Evolutionary conservation across 2,888 invertebrate genomes (phyloP).

Genomic region (Beris morrisii): DNA sequence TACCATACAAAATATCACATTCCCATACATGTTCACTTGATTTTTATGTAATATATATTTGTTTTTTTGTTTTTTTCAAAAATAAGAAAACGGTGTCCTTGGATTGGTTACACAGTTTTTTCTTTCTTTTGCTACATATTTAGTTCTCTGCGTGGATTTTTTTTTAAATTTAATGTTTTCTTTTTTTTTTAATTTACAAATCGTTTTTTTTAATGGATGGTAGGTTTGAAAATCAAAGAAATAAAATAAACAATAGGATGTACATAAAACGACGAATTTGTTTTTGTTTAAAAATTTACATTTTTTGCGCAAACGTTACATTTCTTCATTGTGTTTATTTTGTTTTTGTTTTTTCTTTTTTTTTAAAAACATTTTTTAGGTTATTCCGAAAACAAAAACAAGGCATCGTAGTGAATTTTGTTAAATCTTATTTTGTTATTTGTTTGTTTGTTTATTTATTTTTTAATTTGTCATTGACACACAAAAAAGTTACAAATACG

Average conservation of each 20-base stretch:
- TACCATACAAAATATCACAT: slow-evolving; percentile 13
- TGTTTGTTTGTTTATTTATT: background rate
- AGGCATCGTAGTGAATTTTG: too few species aligned
- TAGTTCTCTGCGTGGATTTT: too few species aligned
- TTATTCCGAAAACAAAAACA: too few species aligned
- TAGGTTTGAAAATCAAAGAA: too few species aligned
- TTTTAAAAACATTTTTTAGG: background rate
- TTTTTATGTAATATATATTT: slow-evolving; percentile 6
- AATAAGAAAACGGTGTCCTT: background rate
- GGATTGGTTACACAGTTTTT: background rate
- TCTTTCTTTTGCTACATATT: background rate
- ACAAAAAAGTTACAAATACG: background rate
- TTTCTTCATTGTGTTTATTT: background rate
- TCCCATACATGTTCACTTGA: slow-evolving; percentile 17
- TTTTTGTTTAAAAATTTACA: too few species aligned
- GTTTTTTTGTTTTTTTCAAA: slow-evolving; percentile 1
- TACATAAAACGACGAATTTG: too few species aligned
- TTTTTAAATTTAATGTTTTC: background rate
- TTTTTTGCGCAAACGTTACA: too few species aligned
- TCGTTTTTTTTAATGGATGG: too few species aligned
- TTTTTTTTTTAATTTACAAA: slow-evolving; percentile 5
- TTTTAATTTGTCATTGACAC: background rate
- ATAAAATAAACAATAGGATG: too few species aligned
- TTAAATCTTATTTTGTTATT: too few species aligned
- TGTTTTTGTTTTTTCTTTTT: background rate